Evolutionary conservation across 2,113 vertebrate genomes (phyloP).

Genomic region (Odocoileus hemionus): DNA sequence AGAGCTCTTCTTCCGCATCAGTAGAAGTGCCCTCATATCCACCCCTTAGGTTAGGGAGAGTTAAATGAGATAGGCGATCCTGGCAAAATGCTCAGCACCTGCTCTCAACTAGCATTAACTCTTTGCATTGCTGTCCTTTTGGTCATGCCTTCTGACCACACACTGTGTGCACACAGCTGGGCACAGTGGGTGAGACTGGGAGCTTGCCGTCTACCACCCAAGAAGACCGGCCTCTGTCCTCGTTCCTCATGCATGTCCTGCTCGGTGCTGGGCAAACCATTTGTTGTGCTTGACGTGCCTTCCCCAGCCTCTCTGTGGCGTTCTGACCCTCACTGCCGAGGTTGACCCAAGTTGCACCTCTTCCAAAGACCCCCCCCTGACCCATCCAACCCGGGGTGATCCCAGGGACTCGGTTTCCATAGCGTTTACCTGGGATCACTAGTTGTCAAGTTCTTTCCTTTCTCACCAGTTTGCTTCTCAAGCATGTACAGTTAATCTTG

Average conservation of each 20-base stretch:
- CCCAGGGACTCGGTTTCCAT: not conserved
- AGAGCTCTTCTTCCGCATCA: not conserved
- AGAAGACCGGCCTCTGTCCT: not conserved
- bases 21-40: not conserved
- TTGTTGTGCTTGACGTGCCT: not conserved
- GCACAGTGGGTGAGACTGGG: not conserved
- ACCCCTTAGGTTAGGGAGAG: not conserved
- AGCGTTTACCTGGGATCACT: not conserved
- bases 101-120: not conserved
- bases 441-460: not conserved
- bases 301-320: not conserved
- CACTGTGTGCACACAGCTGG: not conserved
- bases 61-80: not conserved
- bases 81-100: not conserved
- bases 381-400: too few species aligned
- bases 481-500: not conserved
- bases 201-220: too few species aligned
- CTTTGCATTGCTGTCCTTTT: not conserved
- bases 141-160: not conserved
- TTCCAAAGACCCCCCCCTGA: not conserved
- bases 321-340: not conserved
- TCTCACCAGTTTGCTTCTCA: not conserved
- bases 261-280: not conserved
- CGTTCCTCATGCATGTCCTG: not conserved
- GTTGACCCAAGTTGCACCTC: rapidly evolving